phyloP scores from a whole-genome alignment of 2,888 invertebrate genomes.

The Mycalesis mineus region DNA sequence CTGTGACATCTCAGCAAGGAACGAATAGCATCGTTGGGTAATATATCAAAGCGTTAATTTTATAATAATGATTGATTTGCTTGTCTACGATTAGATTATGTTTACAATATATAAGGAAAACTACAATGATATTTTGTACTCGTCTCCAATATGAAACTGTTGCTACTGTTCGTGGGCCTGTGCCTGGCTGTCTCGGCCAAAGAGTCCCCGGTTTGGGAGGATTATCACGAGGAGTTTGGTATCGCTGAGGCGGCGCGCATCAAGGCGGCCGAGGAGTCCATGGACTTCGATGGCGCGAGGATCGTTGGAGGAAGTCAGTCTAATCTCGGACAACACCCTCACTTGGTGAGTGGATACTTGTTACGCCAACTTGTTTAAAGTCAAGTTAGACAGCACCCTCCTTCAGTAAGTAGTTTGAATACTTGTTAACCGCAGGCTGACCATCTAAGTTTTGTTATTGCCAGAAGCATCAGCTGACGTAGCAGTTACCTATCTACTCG shows the following conservation, averaged over 20 bases:
- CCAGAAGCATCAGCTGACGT: no score
- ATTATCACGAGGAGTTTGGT: slow-evolving; percentile 43
- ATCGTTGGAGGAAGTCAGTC: slow-evolving; percentile 41
- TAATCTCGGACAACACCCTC: slow-evolving; percentile 32
- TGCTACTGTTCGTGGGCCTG: neutral
- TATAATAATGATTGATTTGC: neutral
- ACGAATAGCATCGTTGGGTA: no score
- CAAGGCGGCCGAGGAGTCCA: slow-evolving; percentile 31
- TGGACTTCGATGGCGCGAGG: slow-evolving; percentile 36
- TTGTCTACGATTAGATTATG: no score
- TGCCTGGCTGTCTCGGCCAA: neutral
- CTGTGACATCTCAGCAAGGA: no score
- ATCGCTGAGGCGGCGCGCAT: slow-evolving; percentile 40
- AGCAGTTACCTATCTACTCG: no score
- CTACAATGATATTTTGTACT: no score
- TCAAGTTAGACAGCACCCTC: no score
- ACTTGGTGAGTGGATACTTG: slow-evolving; percentile 29
- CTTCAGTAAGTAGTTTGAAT: no score
- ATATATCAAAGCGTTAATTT: neutral
- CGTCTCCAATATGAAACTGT: neutral
- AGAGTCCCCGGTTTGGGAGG: slow-evolving; percentile 27
- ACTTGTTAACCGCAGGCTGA: no score
- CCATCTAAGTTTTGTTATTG: no score
- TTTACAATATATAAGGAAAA: no score
- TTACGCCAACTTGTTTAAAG: neutral